Evolutionary conservation across 1,140 invertebrate genomes (phyloP).

Genomic region (Tetragonula clypearis): DNA sequence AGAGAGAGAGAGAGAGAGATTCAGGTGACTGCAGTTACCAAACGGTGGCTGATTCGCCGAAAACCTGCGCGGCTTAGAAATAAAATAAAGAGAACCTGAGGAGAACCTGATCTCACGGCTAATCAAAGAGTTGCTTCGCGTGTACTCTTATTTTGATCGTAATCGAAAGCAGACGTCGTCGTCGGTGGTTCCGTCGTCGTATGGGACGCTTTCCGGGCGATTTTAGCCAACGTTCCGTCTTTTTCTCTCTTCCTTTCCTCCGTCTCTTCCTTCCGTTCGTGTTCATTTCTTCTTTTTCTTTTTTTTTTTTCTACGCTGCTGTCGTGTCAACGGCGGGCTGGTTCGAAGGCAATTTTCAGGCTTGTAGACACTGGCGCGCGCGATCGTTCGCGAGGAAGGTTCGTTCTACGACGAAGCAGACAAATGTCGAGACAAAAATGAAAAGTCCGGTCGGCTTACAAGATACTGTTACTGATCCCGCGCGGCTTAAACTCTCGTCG

Average conservation of each 20-base stretch:
- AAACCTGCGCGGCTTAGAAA: conserved; percentile 6
- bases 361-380: neutral
- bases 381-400: neutral
- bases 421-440: conserved; percentile 50
- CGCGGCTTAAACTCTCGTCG: conserved; percentile 58
- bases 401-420: neutral
- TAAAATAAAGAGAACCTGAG: neutral
- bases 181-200: neutral
- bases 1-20: too few species aligned
- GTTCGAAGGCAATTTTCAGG: conserved; percentile 1
- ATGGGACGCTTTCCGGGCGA: neutral
- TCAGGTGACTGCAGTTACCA: conserved; percentile 10
- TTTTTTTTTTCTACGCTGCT: neutral
- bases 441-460: conserved; percentile 53
- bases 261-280: too few species aligned
- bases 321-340: neutral
- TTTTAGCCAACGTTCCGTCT: neutral
- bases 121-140: conserved; percentile 29
- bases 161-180: conserved; percentile 25
- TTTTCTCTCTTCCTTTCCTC: neutral
- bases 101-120: neutral
- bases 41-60: conserved; percentile 2
- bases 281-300: neutral
- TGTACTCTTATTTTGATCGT: conserved; percentile 43
- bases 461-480: conserved; percentile 59